Evolutionary conservation across 1,140 invertebrate genomes (phyloP).

Genomic region (Dendrolimus punctatus): DNA sequence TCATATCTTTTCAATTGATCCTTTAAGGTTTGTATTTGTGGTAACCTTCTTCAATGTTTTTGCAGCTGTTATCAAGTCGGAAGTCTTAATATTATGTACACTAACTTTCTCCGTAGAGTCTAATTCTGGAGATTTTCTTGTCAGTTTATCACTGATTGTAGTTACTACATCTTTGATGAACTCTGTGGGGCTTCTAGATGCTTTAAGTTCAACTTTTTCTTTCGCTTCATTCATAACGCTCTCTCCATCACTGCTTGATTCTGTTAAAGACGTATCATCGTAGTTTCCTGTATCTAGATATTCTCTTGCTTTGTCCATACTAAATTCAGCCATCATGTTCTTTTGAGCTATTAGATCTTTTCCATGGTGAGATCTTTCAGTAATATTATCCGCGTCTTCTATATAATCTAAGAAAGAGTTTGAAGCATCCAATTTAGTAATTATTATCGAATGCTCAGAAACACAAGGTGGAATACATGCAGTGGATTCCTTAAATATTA

Average conservation of each 20-base stretch:
- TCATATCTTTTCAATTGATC: conserved; percentile 2
- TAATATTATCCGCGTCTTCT: conserved; percentile 46
- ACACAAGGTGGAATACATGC: conserved; percentile 53
- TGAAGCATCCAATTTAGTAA: conserved; percentile 43
- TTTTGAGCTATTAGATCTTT: conserved; percentile 55
- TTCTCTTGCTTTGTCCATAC: conserved; percentile 52
- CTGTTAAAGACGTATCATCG: conserved; percentile 54
- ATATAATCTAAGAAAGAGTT: conserved; percentile 54
- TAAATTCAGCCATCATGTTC: conserved; percentile 64
- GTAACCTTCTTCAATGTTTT: conserved; percentile 28
- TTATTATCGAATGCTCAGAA: conserved; percentile 46
- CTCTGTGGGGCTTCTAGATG: conserved; percentile 27
- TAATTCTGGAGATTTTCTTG: conserved; percentile 15
- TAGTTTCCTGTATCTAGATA: conserved; percentile 59
- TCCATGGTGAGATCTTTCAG: conserved; percentile 32
- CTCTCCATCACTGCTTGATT: conserved; percentile 53
- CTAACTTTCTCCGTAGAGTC: conserved; percentile 23
- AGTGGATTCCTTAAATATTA: conserved; percentile 49
- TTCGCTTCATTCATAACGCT: conserved; percentile 33
- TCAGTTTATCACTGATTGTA: conserved; percentile 24
- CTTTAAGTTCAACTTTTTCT: conserved; percentile 15
- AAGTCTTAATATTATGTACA: conserved; percentile 39
- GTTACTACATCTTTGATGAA: conserved; percentile 26
- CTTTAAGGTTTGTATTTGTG: conserved; percentile 4
- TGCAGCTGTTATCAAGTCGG: conserved; percentile 34